A percentile compares a stretch with the other conserved stretches of the same genome.
These are phyloP conservation scores for Ennomos quercinarius DNA, from an alignment of 2,888 invertebrate genomes.

Conservation along the genomic window DNA sequence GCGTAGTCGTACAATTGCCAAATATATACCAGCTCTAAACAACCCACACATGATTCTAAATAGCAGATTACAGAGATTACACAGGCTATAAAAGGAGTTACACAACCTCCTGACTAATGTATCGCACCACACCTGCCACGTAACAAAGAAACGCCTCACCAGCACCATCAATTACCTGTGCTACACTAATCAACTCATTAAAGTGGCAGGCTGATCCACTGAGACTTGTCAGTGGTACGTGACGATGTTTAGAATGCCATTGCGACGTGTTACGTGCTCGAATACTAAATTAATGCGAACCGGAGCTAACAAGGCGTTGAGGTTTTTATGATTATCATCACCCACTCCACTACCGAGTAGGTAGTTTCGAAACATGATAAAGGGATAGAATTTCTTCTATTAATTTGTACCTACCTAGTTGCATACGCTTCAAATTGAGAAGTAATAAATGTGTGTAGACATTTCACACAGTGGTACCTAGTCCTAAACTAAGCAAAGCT, in stretches of 20 bases:
- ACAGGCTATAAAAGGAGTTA: neutral
- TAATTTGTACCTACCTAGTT: too few relatives aligned
- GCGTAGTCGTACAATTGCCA: too few relatives aligned
- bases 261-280: slow-evolving; percentile 1
- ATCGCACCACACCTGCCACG: slow-evolving; percentile 5
- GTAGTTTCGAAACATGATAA: too few relatives aligned
- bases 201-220: slow-evolving; percentile 8
- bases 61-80: too few relatives aligned
- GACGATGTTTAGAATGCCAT: slow-evolving; percentile 17
- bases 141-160: slow-evolving; percentile 9
- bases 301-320: neutral
- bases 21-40: too few relatives aligned
- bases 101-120: neutral
- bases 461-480: too few relatives aligned
- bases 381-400: too few relatives aligned
- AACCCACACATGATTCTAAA: neutral
- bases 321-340: neutral
- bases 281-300: slow-evolving; percentile 17
- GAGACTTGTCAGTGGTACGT: slow-evolving; percentile 20
- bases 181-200: slow-evolving; percentile 23
- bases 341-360: too few relatives aligned
- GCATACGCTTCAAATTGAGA: too few relatives aligned
- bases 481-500: too few relatives aligned
- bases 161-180: slow-evolving; percentile 17
- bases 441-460: too few relatives aligned